Percentiles rank a stretch among this genome's conserved stretches.
These are phyloP conservation scores for Campylomormyrus numenius DNA, from an alignment of 2,113 vertebrate genomes.

Conservation along the genomic window DNA sequence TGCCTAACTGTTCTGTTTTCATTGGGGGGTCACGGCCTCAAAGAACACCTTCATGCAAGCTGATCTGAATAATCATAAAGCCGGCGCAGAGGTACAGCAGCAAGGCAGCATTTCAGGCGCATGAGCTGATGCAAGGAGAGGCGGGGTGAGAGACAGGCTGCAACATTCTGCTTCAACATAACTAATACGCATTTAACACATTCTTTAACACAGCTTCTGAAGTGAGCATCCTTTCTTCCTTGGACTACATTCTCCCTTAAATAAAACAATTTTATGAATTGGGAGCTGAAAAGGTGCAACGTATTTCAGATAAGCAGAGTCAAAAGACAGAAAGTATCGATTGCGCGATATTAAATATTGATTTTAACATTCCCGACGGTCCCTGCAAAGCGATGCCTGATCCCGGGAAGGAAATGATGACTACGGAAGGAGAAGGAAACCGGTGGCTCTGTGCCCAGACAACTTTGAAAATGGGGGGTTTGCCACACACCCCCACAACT, in stretches of 20 bases:
- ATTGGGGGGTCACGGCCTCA: neutral
- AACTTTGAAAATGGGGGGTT: neutral
- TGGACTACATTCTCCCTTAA: constrained; percentile 13
- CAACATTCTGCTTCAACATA: neutral
- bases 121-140: neutral
- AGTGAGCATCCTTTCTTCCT: neutral
- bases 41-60: neutral
- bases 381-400: neutral
- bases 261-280: constrained; percentile 28
- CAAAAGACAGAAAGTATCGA: constrained; percentile 47
- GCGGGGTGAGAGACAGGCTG: neutral
- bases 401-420: neutral
- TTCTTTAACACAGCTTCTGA: neutral
- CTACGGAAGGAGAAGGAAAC: neutral
- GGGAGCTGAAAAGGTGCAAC: constrained; percentile 38
- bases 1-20: neutral
- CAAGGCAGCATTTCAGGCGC: neutral
- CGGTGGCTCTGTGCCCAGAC: neutral
- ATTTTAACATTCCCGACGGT: constrained; percentile 28
- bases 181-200: neutral
- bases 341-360: constrained; percentile 62
- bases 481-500: neutral
- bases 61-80: neutral
- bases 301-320: constrained; percentile 30
- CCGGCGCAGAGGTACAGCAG: neutral